Conservation (phyloP, 2,797 vertebrate genomes). For the Salarias fasciatus region DNA sequence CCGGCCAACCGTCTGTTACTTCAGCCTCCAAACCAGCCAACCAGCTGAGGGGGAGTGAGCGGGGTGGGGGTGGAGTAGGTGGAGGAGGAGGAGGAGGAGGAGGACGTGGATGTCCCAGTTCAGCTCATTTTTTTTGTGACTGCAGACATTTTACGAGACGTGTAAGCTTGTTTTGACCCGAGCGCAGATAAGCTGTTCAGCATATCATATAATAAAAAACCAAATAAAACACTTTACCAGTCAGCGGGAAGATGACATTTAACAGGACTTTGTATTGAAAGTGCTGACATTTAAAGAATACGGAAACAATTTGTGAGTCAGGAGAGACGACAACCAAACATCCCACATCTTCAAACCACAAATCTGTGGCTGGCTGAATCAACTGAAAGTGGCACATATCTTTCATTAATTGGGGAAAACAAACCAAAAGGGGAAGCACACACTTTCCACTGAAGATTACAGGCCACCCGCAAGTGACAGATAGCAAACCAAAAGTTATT, state of each 20-base stretch:
- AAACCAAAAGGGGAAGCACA: no score
- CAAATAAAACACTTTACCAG: neutral
- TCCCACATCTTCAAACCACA: neutral
- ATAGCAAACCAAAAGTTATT: conserved; percentile 12
- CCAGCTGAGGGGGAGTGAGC: conserved; percentile 51
- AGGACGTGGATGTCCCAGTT: no score
- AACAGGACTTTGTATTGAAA: neutral
- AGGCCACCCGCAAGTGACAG: no score
- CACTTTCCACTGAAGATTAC: no score
- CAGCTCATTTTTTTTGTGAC: no score
- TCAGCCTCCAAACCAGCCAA: conserved; percentile 39
- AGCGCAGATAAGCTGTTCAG: neutral
- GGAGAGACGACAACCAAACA: neutral
- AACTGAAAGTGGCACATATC: no score
- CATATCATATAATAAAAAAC: neutral
- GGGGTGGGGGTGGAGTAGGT: no score
- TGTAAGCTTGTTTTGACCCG: neutral
- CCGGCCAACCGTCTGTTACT: conserved; percentile 52
- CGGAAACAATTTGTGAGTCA: neutral
- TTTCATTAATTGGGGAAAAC: no score
- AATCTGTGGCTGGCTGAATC: neutral
- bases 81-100: no score
- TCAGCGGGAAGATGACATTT: neutral
- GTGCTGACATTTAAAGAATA: neutral
- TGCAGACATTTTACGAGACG: no score